Conservation (phyloP, 2,888 invertebrate genomes). For the Slavum lentiscoides region DNA sequence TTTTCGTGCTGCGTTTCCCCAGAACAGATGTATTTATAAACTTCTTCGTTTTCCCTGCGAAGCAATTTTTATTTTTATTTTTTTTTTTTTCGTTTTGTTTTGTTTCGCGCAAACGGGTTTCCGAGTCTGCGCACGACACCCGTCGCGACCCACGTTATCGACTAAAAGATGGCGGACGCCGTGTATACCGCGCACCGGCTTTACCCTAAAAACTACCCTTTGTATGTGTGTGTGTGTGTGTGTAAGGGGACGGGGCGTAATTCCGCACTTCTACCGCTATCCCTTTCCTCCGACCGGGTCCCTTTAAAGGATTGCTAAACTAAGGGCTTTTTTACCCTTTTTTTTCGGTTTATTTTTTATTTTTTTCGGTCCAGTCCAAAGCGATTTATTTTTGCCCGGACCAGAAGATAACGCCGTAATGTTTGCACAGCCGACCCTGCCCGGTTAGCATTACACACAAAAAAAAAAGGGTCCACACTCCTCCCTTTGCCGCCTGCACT, state of each 20-base stretch:
- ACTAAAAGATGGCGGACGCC: constrained; percentile 50
- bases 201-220: constrained; percentile 48
- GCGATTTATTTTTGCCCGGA: constrained; percentile 52
- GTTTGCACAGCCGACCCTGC: constrained; percentile 44
- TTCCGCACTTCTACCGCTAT: constrained; percentile 10
- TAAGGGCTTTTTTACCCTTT: constrained; percentile 50
- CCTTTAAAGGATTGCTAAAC: constrained; percentile 49
- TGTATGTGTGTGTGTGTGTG: background rate
- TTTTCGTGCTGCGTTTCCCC: no score
- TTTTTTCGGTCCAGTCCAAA: constrained; percentile 45
- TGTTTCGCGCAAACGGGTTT: background rate
- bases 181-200: background rate
- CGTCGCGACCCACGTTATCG: constrained; percentile 28
- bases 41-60: no score
- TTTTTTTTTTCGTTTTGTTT: background rate
- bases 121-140: constrained; percentile 34
- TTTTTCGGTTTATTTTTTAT: background rate
- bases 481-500: constrained; percentile 32
- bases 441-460: constrained; percentile 35
- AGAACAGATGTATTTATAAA: no score
- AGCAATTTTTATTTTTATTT: background rate
- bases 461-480: constrained; percentile 52
- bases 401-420: constrained; percentile 53
- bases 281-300: constrained; percentile 30
- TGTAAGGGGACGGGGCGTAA: constrained; percentile 49